Evolutionary conservation across 2,113 vertebrate genomes (phyloP), one percentile per base, ranked within the genome.

Genomic region (Ctenomys sociabilis): DNA sequence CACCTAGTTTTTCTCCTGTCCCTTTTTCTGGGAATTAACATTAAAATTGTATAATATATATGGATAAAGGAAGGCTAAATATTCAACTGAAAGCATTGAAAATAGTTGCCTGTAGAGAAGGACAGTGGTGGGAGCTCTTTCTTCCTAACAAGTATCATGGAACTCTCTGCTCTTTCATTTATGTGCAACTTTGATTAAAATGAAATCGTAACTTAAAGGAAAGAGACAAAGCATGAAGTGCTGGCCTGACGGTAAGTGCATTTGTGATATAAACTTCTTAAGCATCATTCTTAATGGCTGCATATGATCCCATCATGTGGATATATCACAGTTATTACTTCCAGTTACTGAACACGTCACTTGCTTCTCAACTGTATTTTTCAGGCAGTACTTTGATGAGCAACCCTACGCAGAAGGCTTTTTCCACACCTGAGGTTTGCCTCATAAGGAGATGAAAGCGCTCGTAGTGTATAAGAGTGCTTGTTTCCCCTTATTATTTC

Each of bases 261-360:
- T 75, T 85, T 82, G 86, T 88, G 52, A 88, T 75, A 61, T 78
- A 37, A 92, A 91, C 57, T 93, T 90, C 57, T 45, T 72, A 63
- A 73, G 86, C 40, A 43, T 54, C 66, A 13, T 92, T 82, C 3
- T 93, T 90, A 84, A 77, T 54, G 72, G 35, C 40, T 49, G 32
- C 17, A 7, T 85, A 83, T 88, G 73, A 91, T n/a, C 57, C 22
- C n/a, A 84, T 75, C 24, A 2, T 35, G 70, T 75, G 32, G 14
- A 13, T 75, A 80, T 73, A 32, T 21, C 57, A 61, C 28, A 82
- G 57, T 90, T 45, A 45, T 85, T 70, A 52, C 78, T 54, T 84
- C 13, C 13, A 93, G 37, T 66, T 64, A 52, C 43, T n/a, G 22
- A 64, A 86, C 28, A 22, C 22, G 22, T 21, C 14, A 17, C 73